Evolutionary conservation across 2,113 vertebrate genomes (phyloP).

Genomic region (Myxocyprinus asiaticus): DNA sequence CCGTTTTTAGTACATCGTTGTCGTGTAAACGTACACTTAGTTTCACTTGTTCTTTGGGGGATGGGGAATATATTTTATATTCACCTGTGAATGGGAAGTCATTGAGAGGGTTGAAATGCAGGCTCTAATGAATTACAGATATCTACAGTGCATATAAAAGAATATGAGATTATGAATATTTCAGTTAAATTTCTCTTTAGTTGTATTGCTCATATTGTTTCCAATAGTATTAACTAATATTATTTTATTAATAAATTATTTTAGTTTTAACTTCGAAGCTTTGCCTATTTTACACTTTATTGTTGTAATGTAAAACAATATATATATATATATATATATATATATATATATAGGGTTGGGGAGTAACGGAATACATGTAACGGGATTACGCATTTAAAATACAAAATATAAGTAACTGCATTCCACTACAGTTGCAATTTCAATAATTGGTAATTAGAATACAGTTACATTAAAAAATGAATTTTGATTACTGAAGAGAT

Average conservation of each 20-base stretch:
- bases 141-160: conserved; percentile 67
- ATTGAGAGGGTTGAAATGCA: conserved; percentile 71
- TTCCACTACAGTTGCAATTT: too few species aligned
- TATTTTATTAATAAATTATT: conserved; percentile 18
- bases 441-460: too few species aligned
- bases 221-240: neutral
- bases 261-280: conserved; percentile 31
- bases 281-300: conserved; percentile 6
- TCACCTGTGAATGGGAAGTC: conserved; percentile 70
- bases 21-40: conserved; percentile 57
- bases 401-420: too few species aligned
- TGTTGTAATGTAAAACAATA: conserved; percentile 1
- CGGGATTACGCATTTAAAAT: too few species aligned
- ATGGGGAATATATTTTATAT: conserved; percentile 71
- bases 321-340: too few species aligned
- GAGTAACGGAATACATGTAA: too few species aligned
- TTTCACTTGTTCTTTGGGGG: conserved; percentile 48
- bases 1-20: too few species aligned
- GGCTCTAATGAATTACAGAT: conserved; percentile 70
- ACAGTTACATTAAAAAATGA: too few species aligned
- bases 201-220: conserved; percentile 53
- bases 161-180: conserved; percentile 75
- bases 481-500: too few species aligned
- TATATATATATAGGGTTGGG: too few species aligned
- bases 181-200: conserved; percentile 72